Conservation (phyloP, 2,797 vertebrate genomes). For the Melopsittacus undulatus region DNA sequence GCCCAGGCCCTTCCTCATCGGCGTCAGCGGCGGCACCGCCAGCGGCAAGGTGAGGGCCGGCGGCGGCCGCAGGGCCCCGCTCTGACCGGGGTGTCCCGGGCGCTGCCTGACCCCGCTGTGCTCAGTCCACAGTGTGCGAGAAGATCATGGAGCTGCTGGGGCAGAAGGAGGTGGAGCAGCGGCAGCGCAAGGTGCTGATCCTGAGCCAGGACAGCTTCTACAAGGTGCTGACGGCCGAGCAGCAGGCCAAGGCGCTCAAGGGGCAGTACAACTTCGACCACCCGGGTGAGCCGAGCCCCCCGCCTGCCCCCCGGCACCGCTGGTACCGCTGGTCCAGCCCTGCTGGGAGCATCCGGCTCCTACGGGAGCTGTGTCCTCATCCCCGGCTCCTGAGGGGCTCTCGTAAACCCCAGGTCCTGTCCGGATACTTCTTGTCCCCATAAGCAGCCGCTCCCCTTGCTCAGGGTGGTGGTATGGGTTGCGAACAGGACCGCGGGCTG, state of each 20-base stretch:
- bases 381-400: not conserved
- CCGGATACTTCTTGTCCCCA: accelerated
- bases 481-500: accelerated
- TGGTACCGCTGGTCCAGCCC: no score
- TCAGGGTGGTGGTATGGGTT: accelerated
- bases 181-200: conserved; percentile 91
- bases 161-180: conserved; percentile 93
- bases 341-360: not conserved
- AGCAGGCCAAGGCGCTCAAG: conserved; percentile 90
- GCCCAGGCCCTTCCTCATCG: conserved; percentile 89
- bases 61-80: no score
- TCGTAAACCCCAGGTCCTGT: accelerated
- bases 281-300: conserved; percentile 77
- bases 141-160: conserved; percentile 99
- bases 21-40: conserved; percentile 91
- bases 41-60: not conserved
- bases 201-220: conserved; percentile 97
- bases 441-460: not conserved
- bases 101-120: not conserved
- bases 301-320: no score
- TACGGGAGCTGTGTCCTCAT: accelerated
- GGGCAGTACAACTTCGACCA: conserved; percentile 98
- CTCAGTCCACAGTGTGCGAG: conserved; percentile 95
- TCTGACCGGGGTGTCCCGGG: not conserved
- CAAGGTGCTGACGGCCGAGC: conserved; percentile 88